Percentiles rank a stretch among this genome's conserved stretches.
Conservation (phyloP, 2,888 invertebrate species). For the Pantelozetes paolii region DNA sequence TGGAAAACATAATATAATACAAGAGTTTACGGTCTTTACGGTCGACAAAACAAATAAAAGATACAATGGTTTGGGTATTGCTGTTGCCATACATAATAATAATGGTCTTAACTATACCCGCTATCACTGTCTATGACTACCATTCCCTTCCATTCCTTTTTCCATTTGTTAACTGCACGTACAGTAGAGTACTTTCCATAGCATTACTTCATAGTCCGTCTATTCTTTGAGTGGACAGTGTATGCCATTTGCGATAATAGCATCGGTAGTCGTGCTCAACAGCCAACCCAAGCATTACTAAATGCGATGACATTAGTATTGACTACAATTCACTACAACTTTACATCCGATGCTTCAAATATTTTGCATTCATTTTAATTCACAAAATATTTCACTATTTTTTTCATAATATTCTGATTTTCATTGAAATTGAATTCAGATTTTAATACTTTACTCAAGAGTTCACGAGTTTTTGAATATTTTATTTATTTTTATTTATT, state of each 20-base stretch:
- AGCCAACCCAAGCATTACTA: constrained; percentile 8
- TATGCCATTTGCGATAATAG: constrained; percentile 7
- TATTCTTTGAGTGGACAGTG: not conserved
- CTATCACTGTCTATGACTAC: not conserved
- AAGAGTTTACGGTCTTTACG: constrained; percentile 9
- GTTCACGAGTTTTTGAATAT: not conserved
- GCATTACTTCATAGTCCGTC: too few species aligned
- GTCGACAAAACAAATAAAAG: constrained; percentile 15
- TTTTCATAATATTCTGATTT: not conserved
- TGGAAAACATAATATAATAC: constrained; percentile 8
- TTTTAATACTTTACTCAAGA: too few species aligned
- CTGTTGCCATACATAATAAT: constrained; percentile 3
- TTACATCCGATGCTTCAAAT: not conserved
- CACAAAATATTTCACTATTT: not conserved
- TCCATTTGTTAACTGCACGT: not conserved
- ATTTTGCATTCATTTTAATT: not conserved
- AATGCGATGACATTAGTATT: not conserved
- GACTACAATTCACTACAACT: not conserved
- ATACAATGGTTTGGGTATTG: not conserved
- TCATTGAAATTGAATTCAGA: not conserved
- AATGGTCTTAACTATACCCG: not conserved
- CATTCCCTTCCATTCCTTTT: not conserved
- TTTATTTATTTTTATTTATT: not conserved
- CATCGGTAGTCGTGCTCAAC: not conserved
- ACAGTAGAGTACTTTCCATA: not conserved